Evolutionary conservation across 2,113 vertebrate species (phyloP).

Genomic region (Bos taurus): ARS-UCD2.0 NC_037355.1:5828001-5828500

Average conservation of each 20-base stretch:
- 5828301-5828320: neutral
- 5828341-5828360: neutral
- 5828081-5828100: neutral
- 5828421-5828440: neutral
- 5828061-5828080: neutral
- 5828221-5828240: neutral
- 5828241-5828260: neutral
- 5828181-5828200: neutral
- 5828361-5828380: neutral
- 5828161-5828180: neutral
- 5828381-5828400: constrained; percentile 14
- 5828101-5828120: neutral
- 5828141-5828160: constrained; percentile 1
- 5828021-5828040: neutral
- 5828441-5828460: neutral
- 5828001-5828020: neutral
- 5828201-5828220: neutral
- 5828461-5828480: fast-evolving
- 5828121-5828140: neutral
- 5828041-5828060: neutral
- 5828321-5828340: no score
- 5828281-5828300: neutral
- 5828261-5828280: neutral
- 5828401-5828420: neutral
- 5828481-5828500: neutral